Evolutionary conservation across 2,888 invertebrate genomes (phyloP).

Genomic region (Calliscelio sp.): DNA sequence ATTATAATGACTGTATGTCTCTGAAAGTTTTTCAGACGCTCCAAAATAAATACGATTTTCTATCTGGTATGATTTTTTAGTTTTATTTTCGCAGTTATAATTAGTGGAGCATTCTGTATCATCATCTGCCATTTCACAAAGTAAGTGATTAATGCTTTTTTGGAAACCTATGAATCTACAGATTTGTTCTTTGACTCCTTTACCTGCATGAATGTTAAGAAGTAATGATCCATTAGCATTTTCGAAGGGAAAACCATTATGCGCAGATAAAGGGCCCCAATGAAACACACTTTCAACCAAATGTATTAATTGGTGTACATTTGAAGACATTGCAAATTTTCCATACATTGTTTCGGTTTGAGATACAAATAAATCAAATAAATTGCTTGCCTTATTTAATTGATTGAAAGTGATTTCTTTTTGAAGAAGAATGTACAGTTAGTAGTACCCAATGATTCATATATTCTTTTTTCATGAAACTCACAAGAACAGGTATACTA

Average conservation of each 20-base stretch:
- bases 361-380: too few species aligned
- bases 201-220: neutral
- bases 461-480: conserved; percentile 12
- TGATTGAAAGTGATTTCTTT: too few species aligned
- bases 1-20: neutral
- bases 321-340: too few species aligned
- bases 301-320: too few species aligned
- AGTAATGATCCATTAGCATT: conserved; percentile 30
- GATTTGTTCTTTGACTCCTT: conserved; percentile 26
- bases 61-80: conserved; percentile 3
- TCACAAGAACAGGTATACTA: neutral
- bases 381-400: too few species aligned
- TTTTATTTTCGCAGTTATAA: too few species aligned
- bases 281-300: too few species aligned
- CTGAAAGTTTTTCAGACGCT: neutral
- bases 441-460: conserved; percentile 31
- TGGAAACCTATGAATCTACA: conserved; percentile 10
- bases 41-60: conserved; percentile 25
- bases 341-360: too few species aligned
- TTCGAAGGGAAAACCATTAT: conserved; percentile 22
- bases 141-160: neutral
- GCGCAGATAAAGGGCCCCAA: conserved; percentile 1
- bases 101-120: too few species aligned
- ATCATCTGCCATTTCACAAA: conserved; percentile 5
- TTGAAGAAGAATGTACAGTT: conserved; percentile 33